Evolutionary conservation across 2,797 vertebrate species (phyloP), one percentile per base, ranked within the genome.

Genomic region (Myotis daubentonii): DNA sequence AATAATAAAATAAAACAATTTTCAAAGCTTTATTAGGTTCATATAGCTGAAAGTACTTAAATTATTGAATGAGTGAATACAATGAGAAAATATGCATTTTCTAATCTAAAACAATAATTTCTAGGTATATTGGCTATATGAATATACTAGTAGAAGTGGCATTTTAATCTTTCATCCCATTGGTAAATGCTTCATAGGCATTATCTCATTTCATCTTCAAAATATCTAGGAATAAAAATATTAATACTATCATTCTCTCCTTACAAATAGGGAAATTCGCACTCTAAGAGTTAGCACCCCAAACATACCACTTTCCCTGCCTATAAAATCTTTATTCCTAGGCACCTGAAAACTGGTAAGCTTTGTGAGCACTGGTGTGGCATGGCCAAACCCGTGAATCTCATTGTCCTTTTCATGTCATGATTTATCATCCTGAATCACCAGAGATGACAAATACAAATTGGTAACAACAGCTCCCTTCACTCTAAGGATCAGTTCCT

Each of bases 201-300:
- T 38, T 57, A 65, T 62, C 10, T 87, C 19, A 87, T 89, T 81
- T 90, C 65, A 93, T 62, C 30, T 49, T 79, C 47, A 70, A 91
- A 88, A 62, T 88, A 76, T 57, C 33, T 80, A 80, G 44, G 28
- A 87, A 83, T 53, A 83, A 91, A 95, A 89, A 80, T 76, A 66
- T 60, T 38, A 47, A 49, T 66, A 60, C 25, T 38, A 3, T 84
- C 23, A 70, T 60, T 30, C 10, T 3, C 9, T 74, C 17, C 30
- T 85, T 68, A 51, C 53, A 81, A 88, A 94, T 47, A 93, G 8
- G 13, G 36, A 89, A 93, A 60, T 23, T 65, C 30, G 1, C 8
- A 93, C 2, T 68, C 9, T 10, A 16, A 33, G 41, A 88, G 38
- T 51, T 85, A 87, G 33, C 30, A 78, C 12, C 20, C 41, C 17